Evolutionary conservation across 2,888 invertebrate species (phyloP).

Genomic region (Hydropsyche betteni): DNA sequence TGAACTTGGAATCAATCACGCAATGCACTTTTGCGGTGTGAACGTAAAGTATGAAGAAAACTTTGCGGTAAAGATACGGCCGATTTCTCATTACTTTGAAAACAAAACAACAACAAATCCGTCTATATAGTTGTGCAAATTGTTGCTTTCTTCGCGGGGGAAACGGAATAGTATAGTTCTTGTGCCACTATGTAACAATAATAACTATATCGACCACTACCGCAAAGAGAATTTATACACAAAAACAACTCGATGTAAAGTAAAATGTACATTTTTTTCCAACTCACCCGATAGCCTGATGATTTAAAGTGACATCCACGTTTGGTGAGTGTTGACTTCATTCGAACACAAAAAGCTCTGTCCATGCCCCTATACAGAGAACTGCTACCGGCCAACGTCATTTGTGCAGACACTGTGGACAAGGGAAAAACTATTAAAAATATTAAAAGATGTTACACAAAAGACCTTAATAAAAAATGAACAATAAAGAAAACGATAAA

Average conservation of each 20-base stretch:
- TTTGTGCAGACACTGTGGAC: slow-evolving; percentile 80
- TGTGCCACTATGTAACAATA: no score
- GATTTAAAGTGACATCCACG: slow-evolving; percentile 97
- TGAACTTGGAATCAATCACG: slow-evolving; percentile 1
- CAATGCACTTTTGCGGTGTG: not conserved
- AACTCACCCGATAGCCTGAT: slow-evolving; percentile 90
- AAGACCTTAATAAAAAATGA: not conserved
- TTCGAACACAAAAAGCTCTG: slow-evolving; percentile 92
- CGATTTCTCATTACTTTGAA: slow-evolving; percentile 1
- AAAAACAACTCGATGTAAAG: not conserved
- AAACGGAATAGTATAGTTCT: no score
- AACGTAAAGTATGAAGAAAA: not conserved
- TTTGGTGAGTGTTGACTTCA: slow-evolving; percentile 98
- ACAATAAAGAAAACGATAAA: not conserved
- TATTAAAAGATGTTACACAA: not conserved
- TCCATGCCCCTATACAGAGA: slow-evolving; percentile 85
- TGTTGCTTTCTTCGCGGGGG: no score
- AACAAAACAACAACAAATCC: slow-evolving; percentile 1
- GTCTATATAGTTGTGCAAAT: no score
- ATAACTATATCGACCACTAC: no score
- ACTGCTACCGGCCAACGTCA: slow-evolving; percentile 78
- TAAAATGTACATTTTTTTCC: not conserved
- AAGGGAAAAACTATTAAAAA: slow-evolving; percentile 48
- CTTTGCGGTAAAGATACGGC: slow-evolving; percentile 7
- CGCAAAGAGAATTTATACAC: not conserved